Evolutionary conservation across 2,888 invertebrate genomes (phyloP).

Genomic region (Venustoraphidia nigricollis): DNA sequence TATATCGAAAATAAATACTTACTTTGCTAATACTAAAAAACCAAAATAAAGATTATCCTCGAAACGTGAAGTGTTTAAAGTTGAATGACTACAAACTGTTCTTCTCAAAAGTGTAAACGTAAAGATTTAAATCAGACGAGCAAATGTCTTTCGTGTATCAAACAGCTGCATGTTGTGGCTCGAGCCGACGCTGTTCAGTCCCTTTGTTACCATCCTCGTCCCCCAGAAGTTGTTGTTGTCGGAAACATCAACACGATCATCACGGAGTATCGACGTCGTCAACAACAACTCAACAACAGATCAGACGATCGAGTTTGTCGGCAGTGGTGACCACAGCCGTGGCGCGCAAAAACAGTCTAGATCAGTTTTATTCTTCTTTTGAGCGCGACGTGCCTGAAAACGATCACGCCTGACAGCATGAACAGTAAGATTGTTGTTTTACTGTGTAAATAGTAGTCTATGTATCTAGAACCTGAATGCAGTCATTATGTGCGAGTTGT

Average conservation of each 20-base stretch:
- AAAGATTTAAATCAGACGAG: conserved; percentile 5
- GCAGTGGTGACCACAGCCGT: not conserved
- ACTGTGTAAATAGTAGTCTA: too few species aligned
- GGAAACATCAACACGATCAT: conserved; percentile 21
- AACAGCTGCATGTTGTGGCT: conserved; percentile 37
- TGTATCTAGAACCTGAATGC: too few species aligned
- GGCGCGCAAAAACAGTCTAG: not conserved
- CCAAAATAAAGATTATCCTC: too few species aligned
- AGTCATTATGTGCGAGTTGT: too few species aligned
- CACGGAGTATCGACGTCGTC: conserved; percentile 18
- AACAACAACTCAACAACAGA: conserved; percentile 25
- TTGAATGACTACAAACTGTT: too few species aligned
- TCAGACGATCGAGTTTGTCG: not conserved
- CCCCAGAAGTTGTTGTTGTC: conserved; percentile 16
- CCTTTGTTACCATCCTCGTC: not conserved
- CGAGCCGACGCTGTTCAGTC: conserved; percentile 8
- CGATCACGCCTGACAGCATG: too few species aligned
- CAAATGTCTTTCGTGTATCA: conserved; percentile 39
- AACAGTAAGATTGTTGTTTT: too few species aligned
- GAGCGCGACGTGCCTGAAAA: not conserved
- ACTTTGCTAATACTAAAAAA: too few species aligned
- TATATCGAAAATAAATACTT: too few species aligned
- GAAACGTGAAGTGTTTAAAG: too few species aligned
- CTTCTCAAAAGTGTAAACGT: not conserved
- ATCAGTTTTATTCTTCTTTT: too few species aligned